These are phyloP conservation scores for Osmoderma eremita DNA, from an alignment of 2,888 invertebrate genomes.

Conservation along the genomic window DNA sequence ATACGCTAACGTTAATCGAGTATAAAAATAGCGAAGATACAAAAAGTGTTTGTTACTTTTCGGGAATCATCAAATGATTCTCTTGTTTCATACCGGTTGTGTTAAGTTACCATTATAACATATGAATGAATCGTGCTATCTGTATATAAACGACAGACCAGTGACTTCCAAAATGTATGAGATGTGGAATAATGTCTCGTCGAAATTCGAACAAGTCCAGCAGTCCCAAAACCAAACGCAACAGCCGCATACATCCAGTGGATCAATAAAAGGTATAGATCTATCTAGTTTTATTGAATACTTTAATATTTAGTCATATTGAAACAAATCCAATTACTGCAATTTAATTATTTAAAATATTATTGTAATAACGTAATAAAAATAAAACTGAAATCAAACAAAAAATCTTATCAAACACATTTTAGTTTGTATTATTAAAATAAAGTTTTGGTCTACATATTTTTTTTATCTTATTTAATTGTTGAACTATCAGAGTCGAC, in stretches of 20 bases:
- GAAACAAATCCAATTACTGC: neutral
- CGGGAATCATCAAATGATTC: slow-evolving; percentile 1
- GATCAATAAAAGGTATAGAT: slow-evolving; percentile 81
- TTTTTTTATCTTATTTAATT: slow-evolving; percentile 31
- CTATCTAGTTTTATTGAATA: neutral
- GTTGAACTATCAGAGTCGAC: slow-evolving; percentile 17
- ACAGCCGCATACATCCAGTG: slow-evolving; percentile 82
- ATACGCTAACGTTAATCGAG: neutral
- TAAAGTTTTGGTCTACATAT: neutral
- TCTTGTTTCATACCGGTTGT: slow-evolving; percentile 19
- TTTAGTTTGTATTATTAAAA: too few relatives aligned
- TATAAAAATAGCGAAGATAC: neutral
- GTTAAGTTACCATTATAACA: slow-evolving; percentile 29
- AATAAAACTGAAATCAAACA: neutral
- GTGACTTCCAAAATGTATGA: slow-evolving; percentile 74
- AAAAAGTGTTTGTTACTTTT: slow-evolving; percentile 19
- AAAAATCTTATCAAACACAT: too few relatives aligned
- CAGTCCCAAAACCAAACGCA: slow-evolving; percentile 71
- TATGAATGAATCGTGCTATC: slow-evolving; percentile 34
- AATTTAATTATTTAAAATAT: neutral
- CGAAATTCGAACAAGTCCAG: slow-evolving; percentile 76
- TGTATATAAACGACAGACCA: slow-evolving; percentile 36
- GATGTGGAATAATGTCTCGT: slow-evolving; percentile 84
- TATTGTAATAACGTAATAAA: too few relatives aligned
- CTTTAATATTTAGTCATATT: neutral